Base-by-base conservation (phyloP, 2,888 invertebrate genomes). In the Drosophila mayaguana region DNA sequence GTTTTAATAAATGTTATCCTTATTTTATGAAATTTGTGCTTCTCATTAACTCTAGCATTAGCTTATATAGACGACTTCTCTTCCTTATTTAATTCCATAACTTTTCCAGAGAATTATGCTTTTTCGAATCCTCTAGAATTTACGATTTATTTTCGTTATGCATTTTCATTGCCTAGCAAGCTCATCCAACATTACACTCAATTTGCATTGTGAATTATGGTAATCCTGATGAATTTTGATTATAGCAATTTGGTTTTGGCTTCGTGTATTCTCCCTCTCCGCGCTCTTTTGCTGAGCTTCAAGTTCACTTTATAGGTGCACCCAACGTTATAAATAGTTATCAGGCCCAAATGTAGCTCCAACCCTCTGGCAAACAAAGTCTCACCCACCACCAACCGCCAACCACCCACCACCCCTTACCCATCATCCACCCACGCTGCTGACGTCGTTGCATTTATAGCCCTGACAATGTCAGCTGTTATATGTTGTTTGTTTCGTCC, bases 391-490 rank as follows among this genome's bases (percentile, higher is more conserved):
- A 16, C 16, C 16, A 20, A 46, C 25, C 22, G 9, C 16, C 16
- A 20, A 22, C 22, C 12, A 11, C 16, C 28, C 22, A 53, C 34
- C 18, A 12, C 7, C 42, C 32, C 32, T 22, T 65, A 36, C 55
- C 34, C 14, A 4, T 8, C 56, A 34, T 16, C 28, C 74, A 36
- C 57, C 48, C 75, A 73, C 72, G 60, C 53, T 75, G 69, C 69
- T 88, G 80, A 85, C 82, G 83, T 85, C 63, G 76, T 45, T 73
- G 79, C 69, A 78, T 60, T 69, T 69, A n/a, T 45, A 70, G 56
- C 61, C 83, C 66, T 78, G 68, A 57, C 60, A 70, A 54, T 50
- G 60, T 60, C 66, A 63, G 60, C 60, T 63, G 59, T 45, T 59
- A 38, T 28, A 53, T 57, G 34, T 63, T 73, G 60, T 48, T 67